phyloP scores from a whole-genome alignment of 2,797 vertebrate genomes.

The Peromyscus eremicus region DNA sequence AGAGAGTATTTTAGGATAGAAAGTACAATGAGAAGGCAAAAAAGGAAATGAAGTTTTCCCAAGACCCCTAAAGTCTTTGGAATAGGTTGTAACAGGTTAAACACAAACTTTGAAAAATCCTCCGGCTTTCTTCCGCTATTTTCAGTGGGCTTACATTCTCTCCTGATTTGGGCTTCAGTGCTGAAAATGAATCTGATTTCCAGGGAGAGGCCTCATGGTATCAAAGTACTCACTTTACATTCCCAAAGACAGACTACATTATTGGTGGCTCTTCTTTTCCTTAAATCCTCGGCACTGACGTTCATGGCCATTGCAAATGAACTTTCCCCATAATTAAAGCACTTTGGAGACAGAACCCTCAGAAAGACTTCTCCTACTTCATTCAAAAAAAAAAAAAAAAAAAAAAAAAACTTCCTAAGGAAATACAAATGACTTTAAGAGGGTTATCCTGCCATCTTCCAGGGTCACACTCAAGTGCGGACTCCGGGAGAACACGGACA shows the following conservation, averaged over 20 bases:
- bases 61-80: neutral
- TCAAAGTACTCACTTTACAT: neutral
- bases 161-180: neutral
- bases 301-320: neutral
- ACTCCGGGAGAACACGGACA: constrained; percentile 33
- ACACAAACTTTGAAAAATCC: constrained; percentile 2
- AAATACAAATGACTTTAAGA: constrained; percentile 16
- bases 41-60: constrained; percentile 39
- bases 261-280: neutral
- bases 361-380: neutral
- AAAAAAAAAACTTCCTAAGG: constrained; percentile 45
- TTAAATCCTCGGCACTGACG: neutral
- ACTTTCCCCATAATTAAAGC: neutral
- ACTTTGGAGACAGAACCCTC: neutral
- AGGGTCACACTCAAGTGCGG: neutral
- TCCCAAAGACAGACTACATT: neutral
- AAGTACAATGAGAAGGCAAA: neutral
- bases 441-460: constrained; percentile 19
- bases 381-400: constrained; percentile 21
- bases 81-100: neutral
- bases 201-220: neutral
- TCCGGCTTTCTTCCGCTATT: neutral
- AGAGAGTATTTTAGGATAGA: constrained; percentile 14
- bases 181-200: constrained; percentile 26
- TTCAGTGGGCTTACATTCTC: neutral